Percentiles rank a stretch among this genome's conserved stretches.
Evolutionary conservation across 2,797 vertebrate species (phyloP).

Genomic region (Eleutherodactylus coqui): DNA sequence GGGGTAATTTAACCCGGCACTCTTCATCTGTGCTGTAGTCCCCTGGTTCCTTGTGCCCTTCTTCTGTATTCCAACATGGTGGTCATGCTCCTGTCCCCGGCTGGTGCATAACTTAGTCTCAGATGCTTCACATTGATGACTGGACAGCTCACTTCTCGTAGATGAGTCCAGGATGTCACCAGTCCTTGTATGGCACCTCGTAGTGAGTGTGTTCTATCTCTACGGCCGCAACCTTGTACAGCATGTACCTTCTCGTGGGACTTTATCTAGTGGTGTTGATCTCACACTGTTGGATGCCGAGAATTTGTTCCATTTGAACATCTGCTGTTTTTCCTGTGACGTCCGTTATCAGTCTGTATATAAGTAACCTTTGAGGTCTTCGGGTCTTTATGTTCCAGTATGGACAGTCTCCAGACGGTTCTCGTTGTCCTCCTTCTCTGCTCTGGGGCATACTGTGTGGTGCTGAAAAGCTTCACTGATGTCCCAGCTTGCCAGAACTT

Average conservation of each 20-base stretch:
- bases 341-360: background rate
- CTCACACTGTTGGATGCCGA: background rate
- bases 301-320: conserved; percentile 44
- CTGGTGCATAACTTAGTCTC: no score
- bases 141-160: no score
- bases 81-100: no score
- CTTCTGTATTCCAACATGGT: no score
- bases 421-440: conserved; percentile 13
- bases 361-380: background rate
- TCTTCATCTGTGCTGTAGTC: no score
- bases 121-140: no score
- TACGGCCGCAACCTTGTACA: background rate
- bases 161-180: no score
- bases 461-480: conserved; percentile 30
- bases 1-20: no score
- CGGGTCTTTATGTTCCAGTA: background rate
- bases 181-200: no score
- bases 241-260: no score
- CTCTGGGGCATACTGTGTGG: background rate
- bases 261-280: background rate
- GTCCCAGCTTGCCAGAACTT: conserved; percentile 38
- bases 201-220: background rate
- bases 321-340: conserved; percentile 41
- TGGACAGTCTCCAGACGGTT: background rate
- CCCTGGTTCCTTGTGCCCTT: no score